Evolutionary conservation across 1,140 invertebrate genomes (phyloP).

Genomic region (Lucilia sericata): DNA sequence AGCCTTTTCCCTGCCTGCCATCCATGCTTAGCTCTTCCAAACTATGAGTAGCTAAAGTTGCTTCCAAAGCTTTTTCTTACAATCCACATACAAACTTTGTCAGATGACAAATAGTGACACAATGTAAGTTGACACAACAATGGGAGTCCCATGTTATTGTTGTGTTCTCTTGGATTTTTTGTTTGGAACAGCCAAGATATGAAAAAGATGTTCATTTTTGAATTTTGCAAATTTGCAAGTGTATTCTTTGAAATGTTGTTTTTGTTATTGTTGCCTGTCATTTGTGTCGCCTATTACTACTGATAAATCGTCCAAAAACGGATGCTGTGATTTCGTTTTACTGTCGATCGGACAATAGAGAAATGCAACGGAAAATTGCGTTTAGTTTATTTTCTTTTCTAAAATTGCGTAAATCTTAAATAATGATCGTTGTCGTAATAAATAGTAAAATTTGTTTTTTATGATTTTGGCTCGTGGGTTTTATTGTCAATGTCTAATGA

Average conservation of each 20-base stretch:
- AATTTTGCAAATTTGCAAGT: slow-evolving; percentile 22
- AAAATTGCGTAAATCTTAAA: not conserved
- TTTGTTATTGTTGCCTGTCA: not conserved
- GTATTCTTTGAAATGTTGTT: not conserved
- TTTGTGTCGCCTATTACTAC: slow-evolving; percentile 15
- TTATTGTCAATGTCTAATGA: slow-evolving; percentile 34
- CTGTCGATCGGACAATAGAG: not conserved
- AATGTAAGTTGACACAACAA: slow-evolving; percentile 43
- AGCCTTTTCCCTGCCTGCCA: not conserved
- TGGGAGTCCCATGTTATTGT: slow-evolving; percentile 38
- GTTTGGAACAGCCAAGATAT: not conserved
- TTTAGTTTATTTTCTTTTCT: not conserved
- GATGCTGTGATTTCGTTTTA: slow-evolving; percentile 37
- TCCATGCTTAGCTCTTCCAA: not conserved
- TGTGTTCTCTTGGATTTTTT: not conserved
- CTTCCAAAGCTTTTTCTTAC: not conserved
- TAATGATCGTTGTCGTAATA: not conserved
- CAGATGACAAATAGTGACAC: slow-evolving; percentile 45
- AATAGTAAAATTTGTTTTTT: not conserved
- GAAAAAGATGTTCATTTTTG: slow-evolving; percentile 31
- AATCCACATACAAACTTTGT: slow-evolving; percentile 7
- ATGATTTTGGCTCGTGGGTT: slow-evolving; percentile 37
- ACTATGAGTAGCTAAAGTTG: not conserved
- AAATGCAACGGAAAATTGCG: slow-evolving; percentile 28
- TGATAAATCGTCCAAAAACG: not conserved